phyloP scores from a whole-genome alignment of 2,113 vertebrate genomes.

The Pseudorectes ferrugineus region DNA sequence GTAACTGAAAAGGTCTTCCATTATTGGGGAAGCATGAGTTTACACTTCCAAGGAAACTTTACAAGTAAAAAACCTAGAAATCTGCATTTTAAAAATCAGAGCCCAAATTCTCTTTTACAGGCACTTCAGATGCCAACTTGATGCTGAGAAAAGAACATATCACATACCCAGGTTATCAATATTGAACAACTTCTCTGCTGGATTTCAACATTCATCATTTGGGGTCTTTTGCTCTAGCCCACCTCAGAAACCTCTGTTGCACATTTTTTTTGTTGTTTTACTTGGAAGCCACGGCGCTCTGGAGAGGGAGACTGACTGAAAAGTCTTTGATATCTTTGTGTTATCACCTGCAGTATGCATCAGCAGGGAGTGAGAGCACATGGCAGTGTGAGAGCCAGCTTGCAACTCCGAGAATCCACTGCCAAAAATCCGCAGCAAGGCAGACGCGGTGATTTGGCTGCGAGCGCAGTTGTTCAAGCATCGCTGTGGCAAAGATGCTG shows the following conservation, averaged over 20 bases:
- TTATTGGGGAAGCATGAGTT: fast-evolving
- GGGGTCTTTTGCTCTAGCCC: background rate
- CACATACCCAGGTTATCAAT: background rate
- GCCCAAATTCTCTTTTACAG: background rate
- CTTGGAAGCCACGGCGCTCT: background rate
- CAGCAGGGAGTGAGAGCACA: background rate
- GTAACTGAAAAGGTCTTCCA: background rate
- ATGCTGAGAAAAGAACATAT: background rate
- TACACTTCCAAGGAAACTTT: background rate
- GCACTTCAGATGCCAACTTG: background rate
- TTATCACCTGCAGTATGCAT: background rate
- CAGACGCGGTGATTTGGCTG: background rate
- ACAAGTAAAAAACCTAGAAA: background rate
- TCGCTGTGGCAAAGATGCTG: background rate
- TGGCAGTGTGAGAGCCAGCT: background rate
- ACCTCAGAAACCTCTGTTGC: background rate
- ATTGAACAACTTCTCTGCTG: background rate
- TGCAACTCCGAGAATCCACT: background rate
- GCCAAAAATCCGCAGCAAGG: background rate
- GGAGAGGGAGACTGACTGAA: background rate
- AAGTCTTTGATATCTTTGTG: background rate
- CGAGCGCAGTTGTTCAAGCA: fast-evolving
- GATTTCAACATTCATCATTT: background rate
- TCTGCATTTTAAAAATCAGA: background rate
- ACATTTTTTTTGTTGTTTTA: background rate